Evolutionary conservation across 1,140 invertebrate species (phyloP).

Genomic region (Phortica variegata): DNA sequence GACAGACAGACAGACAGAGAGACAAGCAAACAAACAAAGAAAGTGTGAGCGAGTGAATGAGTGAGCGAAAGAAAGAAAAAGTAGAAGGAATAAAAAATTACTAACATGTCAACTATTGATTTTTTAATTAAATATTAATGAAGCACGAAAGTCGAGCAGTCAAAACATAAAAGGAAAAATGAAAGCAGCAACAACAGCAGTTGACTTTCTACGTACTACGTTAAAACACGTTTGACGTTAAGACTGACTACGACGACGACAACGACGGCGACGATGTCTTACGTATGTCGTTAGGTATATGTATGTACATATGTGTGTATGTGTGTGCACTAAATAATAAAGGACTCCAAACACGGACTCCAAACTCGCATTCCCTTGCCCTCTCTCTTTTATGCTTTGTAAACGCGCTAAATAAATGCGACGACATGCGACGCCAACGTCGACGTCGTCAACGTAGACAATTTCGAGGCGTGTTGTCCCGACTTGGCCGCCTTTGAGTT

Average conservation of each 20-base stretch:
- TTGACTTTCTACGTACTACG: too few species aligned
- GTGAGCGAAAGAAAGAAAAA: conserved; percentile 12
- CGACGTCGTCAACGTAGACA: too few species aligned
- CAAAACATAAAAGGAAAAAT: conserved; percentile 7
- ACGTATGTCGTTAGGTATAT: too few species aligned
- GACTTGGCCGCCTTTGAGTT: too few species aligned
- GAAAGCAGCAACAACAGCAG: conserved; percentile 6
- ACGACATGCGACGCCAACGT: too few species aligned
- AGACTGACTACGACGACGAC: conserved; percentile 5
- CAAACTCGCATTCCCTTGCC: too few species aligned
- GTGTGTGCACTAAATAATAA: too few species aligned
- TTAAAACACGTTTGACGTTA: conserved; percentile 12
- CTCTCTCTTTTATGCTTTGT: too few species aligned
- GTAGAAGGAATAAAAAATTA: conserved; percentile 25
- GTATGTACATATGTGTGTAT: too few species aligned
- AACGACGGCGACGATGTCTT: not conserved
- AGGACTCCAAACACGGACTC: too few species aligned
- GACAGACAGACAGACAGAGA: conserved; percentile 9
- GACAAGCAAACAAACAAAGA: conserved; percentile 5
- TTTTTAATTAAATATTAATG: conserved; percentile 57
- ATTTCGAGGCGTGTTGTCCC: too few species aligned
- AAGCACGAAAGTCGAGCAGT: conserved; percentile 31
- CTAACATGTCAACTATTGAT: conserved; percentile 55
- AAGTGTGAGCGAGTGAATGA: conserved; percentile 5
- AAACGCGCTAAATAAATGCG: too few species aligned